Conservation (phyloP, 2,797 vertebrate genomes). For the Sternarchorhynchus goeldii region DNA sequence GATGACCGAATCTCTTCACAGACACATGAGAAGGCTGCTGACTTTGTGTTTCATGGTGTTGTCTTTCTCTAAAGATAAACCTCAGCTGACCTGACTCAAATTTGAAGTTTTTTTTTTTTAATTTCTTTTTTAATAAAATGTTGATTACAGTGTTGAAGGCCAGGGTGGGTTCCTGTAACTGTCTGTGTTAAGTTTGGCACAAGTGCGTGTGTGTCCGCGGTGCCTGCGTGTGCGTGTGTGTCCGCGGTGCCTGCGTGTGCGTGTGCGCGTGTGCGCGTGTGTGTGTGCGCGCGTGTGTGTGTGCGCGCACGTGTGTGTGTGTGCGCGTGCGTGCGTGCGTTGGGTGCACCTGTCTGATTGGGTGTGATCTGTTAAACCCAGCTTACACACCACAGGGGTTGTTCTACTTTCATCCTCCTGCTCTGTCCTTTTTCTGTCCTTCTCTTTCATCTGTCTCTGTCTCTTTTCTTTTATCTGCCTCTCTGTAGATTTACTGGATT, state of each 20-base stretch:
- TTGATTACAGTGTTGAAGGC: no score
- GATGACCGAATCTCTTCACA: no score
- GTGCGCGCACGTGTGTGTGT: slow-evolving; percentile 12
- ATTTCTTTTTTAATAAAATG: no score
- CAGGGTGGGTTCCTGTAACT: no score
- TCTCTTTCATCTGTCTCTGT: slow-evolving; percentile 52
- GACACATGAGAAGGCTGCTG: no score
- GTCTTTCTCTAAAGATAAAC: no score
- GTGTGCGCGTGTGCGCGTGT: no score
- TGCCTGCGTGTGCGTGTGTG: neutral
- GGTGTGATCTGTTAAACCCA: slow-evolving; percentile 35
- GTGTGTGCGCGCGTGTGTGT: slow-evolving; percentile 28
- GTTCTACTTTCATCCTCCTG: slow-evolving; percentile 49
- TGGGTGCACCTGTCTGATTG: slow-evolving; percentile 41
- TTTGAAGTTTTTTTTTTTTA: no score
- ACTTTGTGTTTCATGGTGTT: no score
- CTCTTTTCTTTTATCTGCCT: slow-evolving; percentile 10
- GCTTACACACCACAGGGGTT: slow-evolving; percentile 37
- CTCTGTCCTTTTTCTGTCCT: slow-evolving; percentile 7
- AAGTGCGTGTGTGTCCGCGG: neutral
- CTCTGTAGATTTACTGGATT: slow-evolving; percentile 41
- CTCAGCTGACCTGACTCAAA: no score
- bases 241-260: neutral
- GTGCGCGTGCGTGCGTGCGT: slow-evolving; percentile 11
- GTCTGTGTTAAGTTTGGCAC: neutral